phyloP scores from a whole-genome alignment of 2,797 vertebrate genomes.

The Moxostoma hubbsi region DNA sequence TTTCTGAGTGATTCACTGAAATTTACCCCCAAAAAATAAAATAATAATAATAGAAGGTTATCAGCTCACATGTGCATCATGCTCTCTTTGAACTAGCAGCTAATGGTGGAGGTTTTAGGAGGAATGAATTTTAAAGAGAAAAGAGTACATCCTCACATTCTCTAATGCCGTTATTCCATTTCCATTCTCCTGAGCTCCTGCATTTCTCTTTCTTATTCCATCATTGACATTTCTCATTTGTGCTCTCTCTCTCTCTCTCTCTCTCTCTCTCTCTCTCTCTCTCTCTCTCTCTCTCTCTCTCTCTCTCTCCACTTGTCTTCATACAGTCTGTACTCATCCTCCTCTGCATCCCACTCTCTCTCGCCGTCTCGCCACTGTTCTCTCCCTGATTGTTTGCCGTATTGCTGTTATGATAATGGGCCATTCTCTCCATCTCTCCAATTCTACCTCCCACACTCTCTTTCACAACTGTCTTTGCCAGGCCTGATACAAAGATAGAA shows the following conservation, averaged over 20 bases:
- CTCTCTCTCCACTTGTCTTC: slow-evolving; percentile 26
- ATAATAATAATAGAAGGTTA: neutral
- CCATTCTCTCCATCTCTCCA: slow-evolving; percentile 22
- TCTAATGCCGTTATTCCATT: slow-evolving; percentile 11
- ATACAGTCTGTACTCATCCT: slow-evolving; percentile 16
- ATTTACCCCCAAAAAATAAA: too few relatives aligned
- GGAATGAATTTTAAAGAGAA: slow-evolving; percentile 27
- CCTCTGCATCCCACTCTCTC: slow-evolving; percentile 30
- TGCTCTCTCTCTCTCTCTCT: slow-evolving; percentile 24
- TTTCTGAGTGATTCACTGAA: too few relatives aligned
- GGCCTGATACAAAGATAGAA: slow-evolving; percentile 53
- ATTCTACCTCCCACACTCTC: slow-evolving; percentile 28
- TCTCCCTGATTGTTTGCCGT: slow-evolving; percentile 41
- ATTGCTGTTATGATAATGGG: slow-evolving; percentile 44
- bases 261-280: too few relatives aligned
- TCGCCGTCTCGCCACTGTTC: slow-evolving; percentile 22
- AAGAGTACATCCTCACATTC: slow-evolving; percentile 1
- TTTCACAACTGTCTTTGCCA: slow-evolving; percentile 25
- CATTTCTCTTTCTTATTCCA: slow-evolving; percentile 29
- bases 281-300: neutral
- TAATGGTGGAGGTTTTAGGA: slow-evolving; percentile 18
- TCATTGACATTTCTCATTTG: slow-evolving; percentile 50
- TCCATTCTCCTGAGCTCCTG: slow-evolving; percentile 18
- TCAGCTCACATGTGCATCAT: neutral
- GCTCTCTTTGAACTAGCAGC: slow-evolving; percentile 28